Evolutionary conservation across 1,140 invertebrate genomes (phyloP).

Genomic region (Lutraria rhynchaena): DNA sequence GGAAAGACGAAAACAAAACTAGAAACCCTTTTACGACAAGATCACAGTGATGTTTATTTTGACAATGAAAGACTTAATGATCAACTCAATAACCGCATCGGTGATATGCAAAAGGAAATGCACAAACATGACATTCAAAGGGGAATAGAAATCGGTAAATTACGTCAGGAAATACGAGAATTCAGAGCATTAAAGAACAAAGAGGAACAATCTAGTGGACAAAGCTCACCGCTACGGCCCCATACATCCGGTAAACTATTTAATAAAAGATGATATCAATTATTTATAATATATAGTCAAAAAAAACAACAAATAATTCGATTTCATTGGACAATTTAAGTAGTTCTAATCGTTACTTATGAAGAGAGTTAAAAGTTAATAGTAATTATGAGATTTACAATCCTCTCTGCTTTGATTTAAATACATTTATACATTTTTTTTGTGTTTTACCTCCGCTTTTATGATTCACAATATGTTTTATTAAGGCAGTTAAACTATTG

Average conservation of each 20-base stretch:
- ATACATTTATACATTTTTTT: too few species aligned
- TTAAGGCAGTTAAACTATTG: too few species aligned
- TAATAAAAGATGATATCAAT: too few species aligned
- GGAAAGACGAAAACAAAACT: constrained; percentile 49
- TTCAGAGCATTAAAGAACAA: constrained; percentile 45
- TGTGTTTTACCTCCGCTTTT: too few species aligned
- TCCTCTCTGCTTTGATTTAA: too few species aligned
- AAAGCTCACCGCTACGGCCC: constrained; percentile 20
- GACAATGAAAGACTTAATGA: constrained; percentile 70
- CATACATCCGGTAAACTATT: constrained; percentile 50
- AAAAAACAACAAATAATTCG: too few species aligned
- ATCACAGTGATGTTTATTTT: constrained; percentile 71
- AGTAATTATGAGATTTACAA: too few species aligned
- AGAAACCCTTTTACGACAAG: constrained; percentile 63
- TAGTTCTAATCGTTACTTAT: too few species aligned
- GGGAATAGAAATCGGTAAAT: constrained; percentile 34
- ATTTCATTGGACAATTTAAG: too few species aligned
- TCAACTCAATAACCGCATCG: constrained; percentile 53
- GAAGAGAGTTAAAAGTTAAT: too few species aligned
- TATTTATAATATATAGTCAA: too few species aligned
- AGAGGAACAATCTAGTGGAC: constrained; percentile 43
- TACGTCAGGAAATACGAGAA: constrained; percentile 59
- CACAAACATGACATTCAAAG: constrained; percentile 52
- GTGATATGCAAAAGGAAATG: constrained; percentile 61
- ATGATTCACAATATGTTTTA: too few species aligned